These are phyloP conservation scores for Pangasius mekongensis DNA, from an alignment of 2,797 vertebrate species.

Conservation along the genomic window DNA sequence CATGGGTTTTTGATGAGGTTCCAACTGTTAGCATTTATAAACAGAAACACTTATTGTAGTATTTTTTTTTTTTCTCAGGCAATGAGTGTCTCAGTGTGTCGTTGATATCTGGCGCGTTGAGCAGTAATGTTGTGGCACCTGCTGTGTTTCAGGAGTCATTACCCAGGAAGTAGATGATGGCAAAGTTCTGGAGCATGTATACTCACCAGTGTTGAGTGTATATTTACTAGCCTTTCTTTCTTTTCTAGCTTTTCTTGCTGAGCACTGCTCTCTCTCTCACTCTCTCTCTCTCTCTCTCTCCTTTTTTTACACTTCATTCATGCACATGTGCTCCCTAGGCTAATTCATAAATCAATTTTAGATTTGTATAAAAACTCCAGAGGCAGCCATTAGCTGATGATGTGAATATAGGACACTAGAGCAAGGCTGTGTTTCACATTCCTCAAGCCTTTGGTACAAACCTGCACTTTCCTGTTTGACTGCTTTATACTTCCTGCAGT, in stretches of 20 bases:
- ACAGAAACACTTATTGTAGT: background rate
- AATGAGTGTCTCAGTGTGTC: slow-evolving; percentile 19
- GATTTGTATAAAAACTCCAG: background rate
- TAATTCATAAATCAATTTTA: background rate
- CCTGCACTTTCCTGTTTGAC: background rate
- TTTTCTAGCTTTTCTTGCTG: background rate
- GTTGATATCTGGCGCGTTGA: slow-evolving; percentile 31
- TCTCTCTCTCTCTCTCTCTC: background rate
- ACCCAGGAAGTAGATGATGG: slow-evolving; percentile 57
- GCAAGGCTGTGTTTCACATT: background rate
- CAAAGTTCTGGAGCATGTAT: background rate
- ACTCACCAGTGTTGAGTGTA: background rate
- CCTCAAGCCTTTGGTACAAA: background rate
- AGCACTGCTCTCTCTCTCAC: background rate
- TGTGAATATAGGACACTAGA: background rate
- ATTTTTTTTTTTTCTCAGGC: background rate
- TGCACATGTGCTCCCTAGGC: background rate
- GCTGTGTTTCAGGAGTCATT: slow-evolving; percentile 63
- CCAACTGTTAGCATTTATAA: background rate
- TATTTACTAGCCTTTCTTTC: background rate
- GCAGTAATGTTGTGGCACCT: slow-evolving; percentile 44
- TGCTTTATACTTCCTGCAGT: background rate
- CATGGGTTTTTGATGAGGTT: slow-evolving; percentile 14
- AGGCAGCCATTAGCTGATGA: background rate
- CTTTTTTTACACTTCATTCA: too few species aligned